Conservation (phyloP, 2,888 invertebrate genomes). For the Pseudococcus viburni region DNA sequence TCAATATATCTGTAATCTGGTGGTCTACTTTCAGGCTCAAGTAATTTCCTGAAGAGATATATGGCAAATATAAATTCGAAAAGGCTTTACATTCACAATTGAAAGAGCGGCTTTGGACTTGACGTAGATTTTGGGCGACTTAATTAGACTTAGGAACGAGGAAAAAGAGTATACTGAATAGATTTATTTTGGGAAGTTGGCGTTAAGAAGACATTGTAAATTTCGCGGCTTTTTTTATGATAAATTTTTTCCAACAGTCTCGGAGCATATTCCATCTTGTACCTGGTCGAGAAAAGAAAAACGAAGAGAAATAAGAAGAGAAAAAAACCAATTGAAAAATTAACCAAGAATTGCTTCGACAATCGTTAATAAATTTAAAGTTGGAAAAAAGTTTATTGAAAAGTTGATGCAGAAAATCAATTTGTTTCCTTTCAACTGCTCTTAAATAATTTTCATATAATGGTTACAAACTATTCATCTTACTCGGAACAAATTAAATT, state of each 20-base stretch:
- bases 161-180: neutral
- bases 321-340: conserved; percentile 20
- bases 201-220: neutral
- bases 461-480: neutral
- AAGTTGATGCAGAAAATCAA: conserved; percentile 53
- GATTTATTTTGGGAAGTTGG: neutral
- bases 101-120: neutral
- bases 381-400: conserved; percentile 31
- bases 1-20: conserved; percentile 17
- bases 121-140: conserved; percentile 16
- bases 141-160: conserved; percentile 11
- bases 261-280: neutral
- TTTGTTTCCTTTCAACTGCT: conserved; percentile 16
- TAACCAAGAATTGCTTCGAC: conserved; percentile 13
- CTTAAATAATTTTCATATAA: conserved; percentile 50
- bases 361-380: conserved; percentile 50
- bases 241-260: neutral
- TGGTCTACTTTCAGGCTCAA: neutral
- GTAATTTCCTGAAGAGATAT: neutral
- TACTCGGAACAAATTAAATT: conserved; percentile 24
- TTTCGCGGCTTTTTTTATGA: neutral
- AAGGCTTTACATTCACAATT: neutral
- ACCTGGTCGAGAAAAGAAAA: neutral
- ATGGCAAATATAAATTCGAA: conserved; percentile 27
- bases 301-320: neutral